Evolutionary conservation across 2,113 vertebrate genomes (phyloP).

Genomic region (Lophura nycthemera): DNA sequence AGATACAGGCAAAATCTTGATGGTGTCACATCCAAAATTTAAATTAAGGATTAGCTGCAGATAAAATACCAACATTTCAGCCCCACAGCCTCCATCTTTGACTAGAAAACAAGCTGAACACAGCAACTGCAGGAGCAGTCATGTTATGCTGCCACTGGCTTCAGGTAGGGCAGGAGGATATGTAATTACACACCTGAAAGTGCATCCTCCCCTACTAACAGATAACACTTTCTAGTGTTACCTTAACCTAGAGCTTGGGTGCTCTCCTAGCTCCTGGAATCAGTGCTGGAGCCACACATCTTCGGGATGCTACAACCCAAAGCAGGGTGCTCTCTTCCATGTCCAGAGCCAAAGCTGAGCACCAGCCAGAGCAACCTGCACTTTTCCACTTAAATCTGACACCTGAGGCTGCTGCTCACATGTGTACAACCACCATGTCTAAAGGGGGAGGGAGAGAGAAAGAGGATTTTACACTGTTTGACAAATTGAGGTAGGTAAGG

Average conservation of each 20-base stretch:
- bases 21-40: not conserved
- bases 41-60: not conserved
- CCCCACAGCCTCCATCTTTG: not conserved
- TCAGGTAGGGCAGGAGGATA: not conserved
- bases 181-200: conserved; percentile 30
- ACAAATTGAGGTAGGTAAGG: not conserved
- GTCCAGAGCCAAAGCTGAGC: not conserved
- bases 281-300: not conserved
- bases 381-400: not conserved
- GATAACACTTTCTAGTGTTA: not conserved
- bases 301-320: not conserved
- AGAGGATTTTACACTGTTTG: not conserved
- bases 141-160: not conserved
- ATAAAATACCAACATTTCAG: not conserved
- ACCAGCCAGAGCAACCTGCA: not conserved
- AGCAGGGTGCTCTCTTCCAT: not conserved
- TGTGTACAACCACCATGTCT: not conserved
- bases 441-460: not conserved
- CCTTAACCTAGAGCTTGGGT: not conserved
- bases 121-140: not conserved
- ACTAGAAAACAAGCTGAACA: not conserved
- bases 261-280: not conserved
- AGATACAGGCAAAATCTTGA: not conserved
- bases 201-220: not conserved
- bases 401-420: not conserved